Conservation (phyloP, 2,888 invertebrate species). For the Pediacus dermestoides region DNA sequence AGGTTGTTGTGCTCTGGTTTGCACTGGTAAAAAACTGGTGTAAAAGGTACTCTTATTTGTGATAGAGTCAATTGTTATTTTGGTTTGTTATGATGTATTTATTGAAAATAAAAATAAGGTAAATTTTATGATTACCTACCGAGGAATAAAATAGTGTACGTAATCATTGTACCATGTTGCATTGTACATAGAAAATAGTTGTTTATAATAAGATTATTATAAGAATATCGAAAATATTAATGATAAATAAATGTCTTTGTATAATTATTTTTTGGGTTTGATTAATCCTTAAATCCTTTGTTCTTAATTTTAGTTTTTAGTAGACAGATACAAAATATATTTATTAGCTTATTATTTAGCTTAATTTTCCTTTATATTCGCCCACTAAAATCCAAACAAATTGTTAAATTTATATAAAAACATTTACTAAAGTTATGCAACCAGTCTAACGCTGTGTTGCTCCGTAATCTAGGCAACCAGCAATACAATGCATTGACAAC, state of each 20-base stretch:
- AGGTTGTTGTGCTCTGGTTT: too few relatives aligned
- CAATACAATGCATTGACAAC: background rate
- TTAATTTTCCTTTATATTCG: too few relatives aligned
- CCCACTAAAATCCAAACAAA: too few relatives aligned
- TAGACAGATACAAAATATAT: too few relatives aligned
- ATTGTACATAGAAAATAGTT: constrained; percentile 52
- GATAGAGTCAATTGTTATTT: constrained; percentile 43
- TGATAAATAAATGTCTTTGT: constrained; percentile 52
- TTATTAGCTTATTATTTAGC: too few relatives aligned
- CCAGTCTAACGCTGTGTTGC: background rate
- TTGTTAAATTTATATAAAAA: background rate
- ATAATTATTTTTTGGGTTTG: too few relatives aligned
- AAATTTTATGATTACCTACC: constrained; percentile 38
- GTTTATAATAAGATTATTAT: constrained; percentile 52
- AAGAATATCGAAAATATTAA: constrained; percentile 50
- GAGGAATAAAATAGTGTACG: constrained; percentile 42
- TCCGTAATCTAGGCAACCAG: background rate
- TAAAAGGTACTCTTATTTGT: constrained; percentile 34
- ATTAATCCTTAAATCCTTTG: too few relatives aligned
- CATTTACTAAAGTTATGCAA: background rate
- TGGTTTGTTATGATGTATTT: constrained; percentile 38
- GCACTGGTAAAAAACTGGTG: constrained; percentile 31
- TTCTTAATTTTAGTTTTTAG: too few relatives aligned
- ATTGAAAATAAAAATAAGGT: constrained; percentile 30
- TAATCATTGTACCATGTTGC: constrained; percentile 49